Conservation (phyloP, 2,797 vertebrate genomes). For the Helostoma temminkii region DNA sequence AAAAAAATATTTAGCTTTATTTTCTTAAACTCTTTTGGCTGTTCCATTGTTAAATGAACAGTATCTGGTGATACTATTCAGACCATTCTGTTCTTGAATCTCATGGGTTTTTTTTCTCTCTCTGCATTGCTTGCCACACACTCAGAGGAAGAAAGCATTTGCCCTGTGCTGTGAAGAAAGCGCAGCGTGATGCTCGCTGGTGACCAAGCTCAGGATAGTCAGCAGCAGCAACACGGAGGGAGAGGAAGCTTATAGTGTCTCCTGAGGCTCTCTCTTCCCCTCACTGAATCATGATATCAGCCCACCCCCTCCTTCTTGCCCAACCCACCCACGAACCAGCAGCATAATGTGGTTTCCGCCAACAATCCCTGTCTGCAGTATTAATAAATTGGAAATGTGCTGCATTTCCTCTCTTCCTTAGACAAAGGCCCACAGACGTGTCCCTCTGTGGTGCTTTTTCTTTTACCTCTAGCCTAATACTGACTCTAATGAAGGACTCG, state of each 20-base stretch:
- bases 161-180: neutral
- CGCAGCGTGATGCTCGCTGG: neutral
- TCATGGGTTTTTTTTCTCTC: neutral
- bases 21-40: no score
- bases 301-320: constrained; percentile 12
- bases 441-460: constrained; percentile 5
- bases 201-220: neutral
- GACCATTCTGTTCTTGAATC: neutral
- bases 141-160: neutral
- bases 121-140: no score
- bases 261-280: constrained; percentile 28
- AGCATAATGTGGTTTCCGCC: constrained; percentile 75
- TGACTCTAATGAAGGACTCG: constrained; percentile 59
- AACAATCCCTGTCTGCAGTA: constrained; percentile 73
- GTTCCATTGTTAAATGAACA: neutral
- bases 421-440: constrained; percentile 58
- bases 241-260: constrained; percentile 34
- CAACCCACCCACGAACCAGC: constrained; percentile 62
- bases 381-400: constrained; percentile 81
- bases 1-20: neutral
- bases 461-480: constrained; percentile 45
- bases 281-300: constrained; percentile 44
- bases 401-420: constrained; percentile 69
- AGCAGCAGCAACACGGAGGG: constrained; percentile 19
- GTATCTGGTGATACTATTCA: neutral